Base-by-base conservation (phyloP, 2,113 vertebrate genomes). In the Hydrochoerus hydrochaeris region DNA sequence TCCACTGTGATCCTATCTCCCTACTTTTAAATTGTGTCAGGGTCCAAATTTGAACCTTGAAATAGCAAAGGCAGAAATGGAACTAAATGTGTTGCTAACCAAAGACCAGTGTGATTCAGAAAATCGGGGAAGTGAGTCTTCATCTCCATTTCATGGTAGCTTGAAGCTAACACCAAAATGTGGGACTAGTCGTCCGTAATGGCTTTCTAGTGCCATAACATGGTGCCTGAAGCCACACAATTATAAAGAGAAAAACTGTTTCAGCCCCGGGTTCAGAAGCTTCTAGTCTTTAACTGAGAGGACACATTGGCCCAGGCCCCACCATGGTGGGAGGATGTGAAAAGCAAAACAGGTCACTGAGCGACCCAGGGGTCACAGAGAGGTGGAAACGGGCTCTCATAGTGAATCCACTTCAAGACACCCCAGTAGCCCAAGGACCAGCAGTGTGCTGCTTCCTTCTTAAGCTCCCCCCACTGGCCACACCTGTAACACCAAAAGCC, bases 111-210 rank as follows among this genome's bases (percentile, higher is more conserved):
- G 41, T 38, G 28, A 67, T 24, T 86, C 1, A 60, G 3, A n/a
- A 89, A 4, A 19, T 26, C 3, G 17, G 2, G 19, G 3, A 67
- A 22, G 10, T 57, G 20, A 85, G 0, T 41, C 22, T 38, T 12
- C 24, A 46, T 28, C 41, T 26, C 35, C 32, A 5, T 65, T 89
- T 95, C 12, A 58, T 30, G 94, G 63, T 6, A 35, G 65, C 32
- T 54, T 26, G n/a, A 46, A 92, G 57, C 17, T 13, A 3, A 24
- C 14, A 54, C 60, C 8, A 9, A 1, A 83, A 57, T 46, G 46
- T 3, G 35, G 4, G 13, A 4, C n/a, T 14, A 19, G 2, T 17
- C 4, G 0, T 26, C 1, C 11, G 7, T 46, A 24, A 26, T 8
- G 38, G 13, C 24, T 73, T 57, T 26, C 49, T 1, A 13, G 19